These are phyloP conservation scores for Remorina albescens DNA, from an alignment of 2,797 vertebrate genomes.

Conservation along the genomic window DNA sequence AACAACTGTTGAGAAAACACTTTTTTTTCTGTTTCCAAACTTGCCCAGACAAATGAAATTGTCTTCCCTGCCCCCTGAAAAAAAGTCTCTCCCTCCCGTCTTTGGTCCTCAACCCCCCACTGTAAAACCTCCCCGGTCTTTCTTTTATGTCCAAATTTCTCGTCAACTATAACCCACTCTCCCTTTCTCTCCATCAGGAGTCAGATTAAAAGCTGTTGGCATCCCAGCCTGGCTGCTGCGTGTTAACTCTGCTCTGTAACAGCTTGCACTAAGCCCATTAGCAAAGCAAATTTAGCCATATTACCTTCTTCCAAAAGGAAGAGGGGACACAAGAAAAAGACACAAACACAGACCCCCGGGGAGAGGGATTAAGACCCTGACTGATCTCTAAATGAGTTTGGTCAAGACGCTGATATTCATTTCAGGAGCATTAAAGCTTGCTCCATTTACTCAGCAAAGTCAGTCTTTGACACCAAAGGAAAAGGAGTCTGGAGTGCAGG, in stretches of 20 bases:
- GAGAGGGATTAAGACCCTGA: constrained; percentile 82
- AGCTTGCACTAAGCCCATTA: constrained; percentile 90
- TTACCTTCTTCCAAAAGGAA: constrained; percentile 84
- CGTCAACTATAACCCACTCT: constrained; percentile 72
- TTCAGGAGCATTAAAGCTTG: constrained; percentile 85
- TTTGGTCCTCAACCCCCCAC: constrained; percentile 53
- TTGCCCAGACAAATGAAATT: constrained; percentile 70
- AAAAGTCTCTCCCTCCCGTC: constrained; percentile 28
- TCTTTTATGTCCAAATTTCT: constrained; percentile 79
- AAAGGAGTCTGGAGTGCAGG: constrained; percentile 34
- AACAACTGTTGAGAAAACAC: neutral
- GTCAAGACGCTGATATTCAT: constrained; percentile 87
- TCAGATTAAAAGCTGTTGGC: constrained; percentile 77
- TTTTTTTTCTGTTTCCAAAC: constrained; percentile 11
- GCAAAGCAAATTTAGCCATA: constrained; percentile 87
- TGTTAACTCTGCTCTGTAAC: constrained; percentile 82
- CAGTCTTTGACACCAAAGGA: constrained; percentile 70
- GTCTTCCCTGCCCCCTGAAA: constrained; percentile 47
- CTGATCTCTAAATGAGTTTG: constrained; percentile 90
- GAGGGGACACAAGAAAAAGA: constrained; percentile 71
- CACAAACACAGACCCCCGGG: constrained; percentile 80
- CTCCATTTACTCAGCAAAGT: constrained; percentile 83
- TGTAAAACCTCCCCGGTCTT: constrained; percentile 65
- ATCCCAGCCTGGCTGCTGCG: constrained; percentile 64
- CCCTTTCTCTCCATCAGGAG: constrained; percentile 71